Evolutionary conservation across 2,113 vertebrate species (phyloP), one percentile per base, ranked within the genome.

Genomic region (Scopus umbretta): DNA sequence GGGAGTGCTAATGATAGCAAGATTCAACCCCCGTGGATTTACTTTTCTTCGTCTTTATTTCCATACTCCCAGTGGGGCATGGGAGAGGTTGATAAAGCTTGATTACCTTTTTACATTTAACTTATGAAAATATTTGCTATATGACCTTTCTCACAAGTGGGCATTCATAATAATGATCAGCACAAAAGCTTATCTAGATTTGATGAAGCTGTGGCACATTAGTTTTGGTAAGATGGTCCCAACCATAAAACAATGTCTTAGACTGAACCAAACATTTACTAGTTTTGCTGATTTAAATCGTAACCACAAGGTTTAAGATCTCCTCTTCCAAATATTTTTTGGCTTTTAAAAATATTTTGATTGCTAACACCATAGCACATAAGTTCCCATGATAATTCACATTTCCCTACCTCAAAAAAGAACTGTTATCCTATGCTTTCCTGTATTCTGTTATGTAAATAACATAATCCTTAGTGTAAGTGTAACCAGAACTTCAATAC

Each of bases 281-380:
- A 36, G 49, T 70, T 52, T 16, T 80, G 10, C 1, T 80, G 14
- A 43, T 65, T 70, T 40, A 42, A 92, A 55, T 5, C 79, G 11
- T 30, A 73, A 58, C 3, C 6, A n/a, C 11, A 38, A 71, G 5
- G 30, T 56, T 73, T 58, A 80, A 45, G 26, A 30, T 38, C 19
- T 62, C 6, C 23, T 71, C 7, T 70, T 56, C 21, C 30, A 75
- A 25, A 2, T 12, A 29, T 49, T 55, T 52, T 9, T 70, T 72
- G 42, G 2, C 7, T 72, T 72, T 82, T 23, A 63, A 80, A 95
- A 80, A 22, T 45, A 59, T 26, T 81, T 49, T 32, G 16, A 61
- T 38, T 0, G 0, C 11, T 53, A 84, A 49, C 16, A 62, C 10
- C 38, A 17, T 40, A n/a, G 10, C 6, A 53, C 10, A 11, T 16